Percentiles rank a stretch among this genome's conserved stretches.
phyloP scores from a whole-genome alignment of 2,113 vertebrate species.

The Smithornis capensis region DNA sequence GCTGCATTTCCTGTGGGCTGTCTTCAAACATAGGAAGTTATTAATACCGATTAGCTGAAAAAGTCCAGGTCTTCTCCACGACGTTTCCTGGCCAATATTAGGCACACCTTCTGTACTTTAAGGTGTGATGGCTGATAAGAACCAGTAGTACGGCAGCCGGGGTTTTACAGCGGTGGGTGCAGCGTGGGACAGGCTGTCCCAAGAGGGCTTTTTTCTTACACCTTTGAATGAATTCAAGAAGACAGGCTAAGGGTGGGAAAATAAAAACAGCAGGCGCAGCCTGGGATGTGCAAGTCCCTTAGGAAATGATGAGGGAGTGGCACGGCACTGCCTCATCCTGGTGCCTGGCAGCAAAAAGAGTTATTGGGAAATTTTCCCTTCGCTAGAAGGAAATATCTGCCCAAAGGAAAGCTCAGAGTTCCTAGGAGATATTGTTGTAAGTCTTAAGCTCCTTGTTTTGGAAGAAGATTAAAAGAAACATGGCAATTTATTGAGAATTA shows the following conservation, averaged over 20 bases:
- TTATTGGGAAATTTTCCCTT: slow-evolving; percentile 9
- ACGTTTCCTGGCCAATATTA: slow-evolving; percentile 63
- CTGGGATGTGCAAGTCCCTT: not conserved
- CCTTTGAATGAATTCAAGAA: not conserved
- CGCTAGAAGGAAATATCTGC: not conserved
- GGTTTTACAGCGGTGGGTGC: not conserved
- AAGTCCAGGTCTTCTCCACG: slow-evolving; percentile 47
- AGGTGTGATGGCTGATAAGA: slow-evolving; percentile 60
- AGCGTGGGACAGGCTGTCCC: not conserved
- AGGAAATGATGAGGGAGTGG: not conserved
- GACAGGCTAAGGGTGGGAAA: not conserved
- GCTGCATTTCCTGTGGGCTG: slow-evolving; percentile 61
- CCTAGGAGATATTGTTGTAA: not conserved
- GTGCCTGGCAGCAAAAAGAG: not conserved
- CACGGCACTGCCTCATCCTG: not conserved
- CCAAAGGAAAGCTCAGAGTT: not conserved
- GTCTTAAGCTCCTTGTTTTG: not conserved
- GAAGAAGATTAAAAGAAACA: not conserved
- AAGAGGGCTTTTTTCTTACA: not conserved
- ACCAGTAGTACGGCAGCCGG: not conserved
- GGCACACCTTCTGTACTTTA: slow-evolving; percentile 39
- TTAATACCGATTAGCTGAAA: slow-evolving; percentile 45
- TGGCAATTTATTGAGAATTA: not conserved
- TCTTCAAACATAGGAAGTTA: slow-evolving; percentile 66
- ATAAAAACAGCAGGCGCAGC: not conserved